A percentile compares a stretch with the other conserved stretches of the same genome.
Evolutionary conservation across 2,113 vertebrate species (phyloP).

Genomic region (Bos javanicus): DNA sequence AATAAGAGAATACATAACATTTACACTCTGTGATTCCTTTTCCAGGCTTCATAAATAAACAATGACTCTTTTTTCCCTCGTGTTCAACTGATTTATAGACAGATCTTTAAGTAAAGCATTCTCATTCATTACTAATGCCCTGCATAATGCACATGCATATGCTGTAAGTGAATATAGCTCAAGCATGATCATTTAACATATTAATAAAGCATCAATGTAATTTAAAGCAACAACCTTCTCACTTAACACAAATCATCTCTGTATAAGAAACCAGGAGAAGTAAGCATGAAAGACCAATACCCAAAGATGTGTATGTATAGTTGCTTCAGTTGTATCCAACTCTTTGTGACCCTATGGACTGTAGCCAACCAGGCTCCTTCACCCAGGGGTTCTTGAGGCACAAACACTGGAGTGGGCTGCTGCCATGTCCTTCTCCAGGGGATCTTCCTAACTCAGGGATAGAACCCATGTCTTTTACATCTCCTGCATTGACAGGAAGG

Average conservation of each 20-base stretch:
- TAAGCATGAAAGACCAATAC: background rate
- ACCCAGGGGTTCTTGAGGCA: background rate
- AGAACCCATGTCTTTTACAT: background rate
- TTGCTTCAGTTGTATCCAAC: background rate
- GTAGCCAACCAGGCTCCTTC: background rate
- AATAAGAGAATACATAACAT: constrained; percentile 24
- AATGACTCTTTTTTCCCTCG: constrained; percentile 16
- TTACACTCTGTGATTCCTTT: constrained; percentile 40
- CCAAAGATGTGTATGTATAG: background rate
- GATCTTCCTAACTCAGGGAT: background rate
- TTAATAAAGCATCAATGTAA: constrained; percentile 44
- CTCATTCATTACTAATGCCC: constrained; percentile 46
- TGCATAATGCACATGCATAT: background rate
- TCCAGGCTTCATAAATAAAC: constrained; percentile 67
- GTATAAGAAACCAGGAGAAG: background rate
- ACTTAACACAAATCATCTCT: background rate
- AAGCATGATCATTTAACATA: constrained; percentile 17
- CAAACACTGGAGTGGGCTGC: background rate
- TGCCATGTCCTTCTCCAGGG: background rate
- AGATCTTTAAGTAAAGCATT: constrained; percentile 55
- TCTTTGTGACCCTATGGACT: background rate
- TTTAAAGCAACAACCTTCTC: constrained; percentile 23
- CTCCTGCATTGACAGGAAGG: background rate
- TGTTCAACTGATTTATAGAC: constrained; percentile 49
- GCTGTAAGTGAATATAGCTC: constrained; percentile 31